Percentiles rank a stretch among this genome's conserved stretches.
Evolutionary conservation across 2,797 vertebrate genomes (phyloP).

Genomic region (Morus bassanus): DNA sequence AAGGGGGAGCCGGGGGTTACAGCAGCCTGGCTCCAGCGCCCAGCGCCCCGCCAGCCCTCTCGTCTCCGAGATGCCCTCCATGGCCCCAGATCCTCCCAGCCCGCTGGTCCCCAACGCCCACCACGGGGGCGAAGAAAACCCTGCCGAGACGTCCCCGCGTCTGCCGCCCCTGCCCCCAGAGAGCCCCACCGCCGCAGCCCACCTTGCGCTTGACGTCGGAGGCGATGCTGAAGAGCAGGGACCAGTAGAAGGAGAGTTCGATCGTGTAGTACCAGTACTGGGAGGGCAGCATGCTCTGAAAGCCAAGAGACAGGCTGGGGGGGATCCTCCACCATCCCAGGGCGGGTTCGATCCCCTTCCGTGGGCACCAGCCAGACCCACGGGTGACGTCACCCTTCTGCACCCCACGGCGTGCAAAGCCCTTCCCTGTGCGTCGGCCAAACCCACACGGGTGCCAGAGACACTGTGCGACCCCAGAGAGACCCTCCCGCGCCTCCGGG

Average conservation of each 20-base stretch:
- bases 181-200: not conserved
- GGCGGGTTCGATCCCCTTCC: not conserved
- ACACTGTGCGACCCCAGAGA: not conserved
- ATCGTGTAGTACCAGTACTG: constrained; percentile 94
- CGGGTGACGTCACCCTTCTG: accelerated
- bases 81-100: not conserved
- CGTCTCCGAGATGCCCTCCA: accelerated
- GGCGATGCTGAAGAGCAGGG: constrained; percentile 92
- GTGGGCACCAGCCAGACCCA: not conserved
- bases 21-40: accelerated
- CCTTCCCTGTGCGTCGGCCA: not conserved
- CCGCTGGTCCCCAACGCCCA: accelerated
- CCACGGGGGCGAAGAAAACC: accelerated
- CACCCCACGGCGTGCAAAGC: not conserved
- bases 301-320: not conserved
- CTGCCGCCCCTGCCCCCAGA: not conserved
- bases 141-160: accelerated
- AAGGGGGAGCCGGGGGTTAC: not conserved
- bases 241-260: constrained; percentile 92
- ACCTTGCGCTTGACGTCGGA: constrained; percentile 97
- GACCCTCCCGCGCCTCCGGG: not conserved
- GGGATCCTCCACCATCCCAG: not conserved
- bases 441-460: accelerated
- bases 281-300: constrained; percentile 87
- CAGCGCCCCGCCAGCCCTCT: accelerated